phyloP scores from a whole-genome alignment of 2,888 invertebrate genomes.

The Elmis aenea region DNA sequence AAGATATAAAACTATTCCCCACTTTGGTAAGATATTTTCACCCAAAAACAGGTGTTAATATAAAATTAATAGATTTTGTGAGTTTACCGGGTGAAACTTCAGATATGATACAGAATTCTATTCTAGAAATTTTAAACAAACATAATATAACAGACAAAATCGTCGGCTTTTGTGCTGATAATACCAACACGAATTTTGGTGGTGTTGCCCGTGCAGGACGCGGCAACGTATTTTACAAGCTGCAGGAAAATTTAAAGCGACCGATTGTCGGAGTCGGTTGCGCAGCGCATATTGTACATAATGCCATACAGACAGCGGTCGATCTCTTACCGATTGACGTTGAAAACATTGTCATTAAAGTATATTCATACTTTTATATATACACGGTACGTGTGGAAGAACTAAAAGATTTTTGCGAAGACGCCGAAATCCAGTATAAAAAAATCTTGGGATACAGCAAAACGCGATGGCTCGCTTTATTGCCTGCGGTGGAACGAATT shows the following conservation, averaged over 20 bases:
- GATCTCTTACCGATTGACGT: constrained; percentile 34
- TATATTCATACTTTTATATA: constrained; percentile 36
- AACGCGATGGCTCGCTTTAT: constrained; percentile 29
- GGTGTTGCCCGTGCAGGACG: too few species aligned
- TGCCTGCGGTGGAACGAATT: constrained; percentile 32
- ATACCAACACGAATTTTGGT: too few species aligned
- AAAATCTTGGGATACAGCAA: constrained; percentile 27
- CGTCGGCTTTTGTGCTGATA: too few species aligned
- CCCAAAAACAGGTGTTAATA: background rate
- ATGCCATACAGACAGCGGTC: constrained; percentile 31
- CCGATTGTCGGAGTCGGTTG: constrained; percentile 29
- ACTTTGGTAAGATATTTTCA: constrained; percentile 6
- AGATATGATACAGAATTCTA: too few species aligned
- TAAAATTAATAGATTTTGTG: constrained; percentile 1
- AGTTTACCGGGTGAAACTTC: too few species aligned
- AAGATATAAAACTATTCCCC: constrained; percentile 20
- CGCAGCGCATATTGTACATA: constrained; percentile 36
- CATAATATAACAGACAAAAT: too few species aligned
- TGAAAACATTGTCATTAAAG: constrained; percentile 33
- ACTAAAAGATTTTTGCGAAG: constrained; percentile 35
- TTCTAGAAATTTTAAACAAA: too few species aligned
- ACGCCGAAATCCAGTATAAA: constrained; percentile 29
- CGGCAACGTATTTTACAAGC: constrained; percentile 16
- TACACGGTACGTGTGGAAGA: constrained; percentile 33
- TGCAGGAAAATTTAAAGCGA: constrained; percentile 17